Evolutionary conservation across 2,888 invertebrate genomes (phyloP).

Genomic region (Actias luna): DNA sequence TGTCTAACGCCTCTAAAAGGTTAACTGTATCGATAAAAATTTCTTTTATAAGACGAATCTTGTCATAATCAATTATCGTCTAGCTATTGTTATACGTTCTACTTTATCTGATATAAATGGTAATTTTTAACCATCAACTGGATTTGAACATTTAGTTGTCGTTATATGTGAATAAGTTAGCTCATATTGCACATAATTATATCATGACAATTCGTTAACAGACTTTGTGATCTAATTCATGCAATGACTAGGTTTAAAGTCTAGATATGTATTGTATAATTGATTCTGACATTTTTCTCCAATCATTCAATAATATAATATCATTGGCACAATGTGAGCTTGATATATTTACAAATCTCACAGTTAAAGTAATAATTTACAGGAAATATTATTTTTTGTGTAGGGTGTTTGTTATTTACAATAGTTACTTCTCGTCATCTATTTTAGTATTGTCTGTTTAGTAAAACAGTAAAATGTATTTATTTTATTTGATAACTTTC

Average conservation of each 20-base stretch:
- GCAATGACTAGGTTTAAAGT: not conserved
- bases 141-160: not conserved
- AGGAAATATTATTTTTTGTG: slow-evolving; percentile 9
- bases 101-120: not conserved
- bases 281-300: slow-evolving; percentile 20
- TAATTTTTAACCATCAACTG: not conserved
- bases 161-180: not conserved
- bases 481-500: slow-evolving; percentile 49
- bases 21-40: no score
- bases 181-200: not conserved
- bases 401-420: slow-evolving; percentile 9
- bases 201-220: not conserved
- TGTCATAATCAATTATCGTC: no score
- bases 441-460: slow-evolving; percentile 21
- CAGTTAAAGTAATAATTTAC: slow-evolving; percentile 26
- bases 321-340: slow-evolving; percentile 58
- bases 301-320: slow-evolving; percentile 22
- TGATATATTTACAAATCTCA: slow-evolving; percentile 52
- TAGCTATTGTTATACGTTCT: not conserved
- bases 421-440: not conserved
- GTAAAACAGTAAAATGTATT: slow-evolving; percentile 32
- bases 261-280: slow-evolving; percentile 11
- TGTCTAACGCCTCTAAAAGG: no score
- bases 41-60: no score
- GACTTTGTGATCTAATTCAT: not conserved